phyloP scores from a whole-genome alignment of 1,140 invertebrate species.

The Caerostris extrusa region DNA sequence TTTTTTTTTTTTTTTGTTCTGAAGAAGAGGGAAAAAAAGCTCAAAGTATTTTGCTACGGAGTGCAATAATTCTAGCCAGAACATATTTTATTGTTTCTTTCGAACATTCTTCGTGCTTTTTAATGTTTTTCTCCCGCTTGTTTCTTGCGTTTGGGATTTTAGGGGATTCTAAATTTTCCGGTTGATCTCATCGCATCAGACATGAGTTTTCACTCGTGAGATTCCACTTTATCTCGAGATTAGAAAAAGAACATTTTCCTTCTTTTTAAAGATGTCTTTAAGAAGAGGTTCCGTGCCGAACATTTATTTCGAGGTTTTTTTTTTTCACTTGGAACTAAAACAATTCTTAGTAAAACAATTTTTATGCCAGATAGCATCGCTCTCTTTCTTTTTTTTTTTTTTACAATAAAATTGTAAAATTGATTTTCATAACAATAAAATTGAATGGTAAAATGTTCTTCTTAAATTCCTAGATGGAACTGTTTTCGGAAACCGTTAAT shows the following conservation, averaged over 20 bases:
- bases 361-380: neutral
- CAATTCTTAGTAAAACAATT: neutral
- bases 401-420: no score
- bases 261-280: neutral
- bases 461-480: neutral
- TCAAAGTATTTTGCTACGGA: neutral
- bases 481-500: no score
- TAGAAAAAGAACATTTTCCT: neutral
- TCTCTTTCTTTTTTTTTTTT: no score
- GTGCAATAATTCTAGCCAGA: neutral
- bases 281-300: neutral
- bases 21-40: neutral
- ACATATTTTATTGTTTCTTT: neutral
- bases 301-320: neutral
- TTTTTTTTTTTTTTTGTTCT: no score
- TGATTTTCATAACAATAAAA: no score
- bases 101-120: neutral
- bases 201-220: slow-evolving; percentile 10
- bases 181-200: slow-evolving; percentile 25
- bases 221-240: neutral
- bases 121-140: neutral
- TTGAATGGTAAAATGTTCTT: neutral
- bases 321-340: neutral
- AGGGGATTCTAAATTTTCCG: slow-evolving; percentile 25
- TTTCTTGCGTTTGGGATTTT: slow-evolving; percentile 6